These are phyloP conservation scores for Lepidocolaptes lacrymiger DNA, from an alignment of 2,797 vertebrate species.

Conservation along the genomic window DNA sequence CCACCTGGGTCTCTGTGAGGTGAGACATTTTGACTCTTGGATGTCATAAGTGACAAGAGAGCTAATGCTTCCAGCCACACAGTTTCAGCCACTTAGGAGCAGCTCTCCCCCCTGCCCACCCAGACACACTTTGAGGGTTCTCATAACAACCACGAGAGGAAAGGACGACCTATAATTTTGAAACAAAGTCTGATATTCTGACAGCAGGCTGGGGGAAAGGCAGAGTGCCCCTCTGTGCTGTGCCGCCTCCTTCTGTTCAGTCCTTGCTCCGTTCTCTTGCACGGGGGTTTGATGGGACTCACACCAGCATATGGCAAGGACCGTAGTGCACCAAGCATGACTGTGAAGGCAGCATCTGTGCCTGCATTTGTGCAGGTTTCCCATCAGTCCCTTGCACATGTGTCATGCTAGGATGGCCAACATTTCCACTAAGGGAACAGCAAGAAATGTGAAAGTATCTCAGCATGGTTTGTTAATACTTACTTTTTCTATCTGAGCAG, in stretches of 20 bases:
- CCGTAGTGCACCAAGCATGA: accelerated
- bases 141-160: not conserved
- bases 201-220: not conserved
- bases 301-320: not conserved
- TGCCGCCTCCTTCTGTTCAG: not conserved
- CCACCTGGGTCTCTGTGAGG: not conserved
- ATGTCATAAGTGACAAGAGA: not conserved
- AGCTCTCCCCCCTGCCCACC: not conserved
- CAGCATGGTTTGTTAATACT: not conserved
- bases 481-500: slow-evolving; percentile 69
- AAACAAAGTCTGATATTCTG: not conserved
- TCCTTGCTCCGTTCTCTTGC: not conserved
- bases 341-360: not conserved
- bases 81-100: not conserved
- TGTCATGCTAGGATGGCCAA: accelerated
- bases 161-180: accelerated
- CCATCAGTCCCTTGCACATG: accelerated
- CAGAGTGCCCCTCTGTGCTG: not conserved
- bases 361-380: not conserved
- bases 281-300: accelerated
- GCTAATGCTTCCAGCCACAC: not conserved
- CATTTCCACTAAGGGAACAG: not conserved
- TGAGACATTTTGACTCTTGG: not conserved
- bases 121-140: not conserved
- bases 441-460: not conserved